Base-by-base conservation (phyloP, 2,113 vertebrate genomes). In the Brachyhypopomus gauderio region DNA sequence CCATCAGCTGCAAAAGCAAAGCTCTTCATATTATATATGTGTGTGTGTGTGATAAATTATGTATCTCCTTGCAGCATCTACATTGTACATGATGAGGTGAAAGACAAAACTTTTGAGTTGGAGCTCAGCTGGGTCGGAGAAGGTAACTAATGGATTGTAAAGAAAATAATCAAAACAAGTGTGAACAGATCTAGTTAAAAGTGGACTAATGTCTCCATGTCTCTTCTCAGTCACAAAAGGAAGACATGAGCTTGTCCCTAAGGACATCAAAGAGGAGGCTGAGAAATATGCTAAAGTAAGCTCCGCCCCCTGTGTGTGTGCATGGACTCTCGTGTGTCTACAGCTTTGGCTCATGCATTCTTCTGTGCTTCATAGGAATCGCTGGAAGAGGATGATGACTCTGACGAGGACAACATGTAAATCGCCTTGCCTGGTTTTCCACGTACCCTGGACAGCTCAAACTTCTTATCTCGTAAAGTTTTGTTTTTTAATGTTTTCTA, bases 71-170 rank as follows among this genome's bases (percentile, higher is more conserved):
- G 70, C 87, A 99, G 98, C 93, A 99, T 99, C 93, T 99, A 99
- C 93, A 99, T 99, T 79, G 97, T 99, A 82, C 98, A 99, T 0
- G 98, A 99, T 85, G 98, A 99, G 94, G 98, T 99, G 84, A 99
- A 99, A 90, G 98, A 99, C 90, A 99, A 99, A 93, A 92, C 98
- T 5, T 99, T 99, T 78, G 98, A 99, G 88, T 73, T 99, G 91
- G 98, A 99, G 89, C 96, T 99, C 88, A 99, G 98, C 92, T 99
- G 98, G 98, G 98, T 99, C 83, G 97, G 97, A 93, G 94, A 98
- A 94, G 89, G 98, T 99, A 94, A 94, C 9, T 38, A 16, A 58
- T 41, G 41, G 41, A 41, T 52, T 14, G 45, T 27, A 64, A 55
- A n/a, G 25, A 52, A 48, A 52, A 70, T 48, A 27, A 38, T 16